These are phyloP conservation scores for Haliclona indistincta DNA, from an alignment of 37 sponge, comb jelly and placozoan genomes.

Conservation along the genomic window DNA sequence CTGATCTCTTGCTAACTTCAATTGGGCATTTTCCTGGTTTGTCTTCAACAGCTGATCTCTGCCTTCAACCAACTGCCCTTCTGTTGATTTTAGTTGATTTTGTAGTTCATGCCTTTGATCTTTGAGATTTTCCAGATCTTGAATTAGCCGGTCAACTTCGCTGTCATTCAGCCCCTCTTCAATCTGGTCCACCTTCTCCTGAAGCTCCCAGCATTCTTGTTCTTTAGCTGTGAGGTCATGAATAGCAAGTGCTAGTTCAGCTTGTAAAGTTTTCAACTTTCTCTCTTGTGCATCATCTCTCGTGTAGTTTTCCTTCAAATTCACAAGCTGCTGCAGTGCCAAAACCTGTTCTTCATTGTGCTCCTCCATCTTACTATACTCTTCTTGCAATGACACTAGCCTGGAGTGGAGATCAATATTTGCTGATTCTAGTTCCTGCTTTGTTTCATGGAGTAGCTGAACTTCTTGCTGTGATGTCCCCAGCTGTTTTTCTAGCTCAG, in stretches of 20 bases:
- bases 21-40: not conserved
- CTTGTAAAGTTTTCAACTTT: not conserved
- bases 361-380: not conserved
- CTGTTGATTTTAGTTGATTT: too few species aligned
- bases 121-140: constrained; percentile 3
- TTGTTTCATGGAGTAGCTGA: not conserved
- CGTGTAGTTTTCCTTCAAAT: not conserved
- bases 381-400: not conserved
- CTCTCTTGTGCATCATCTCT: too few species aligned
- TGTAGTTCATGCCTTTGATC: too few species aligned
- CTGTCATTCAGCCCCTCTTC: not conserved
- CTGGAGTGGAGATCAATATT: not conserved
- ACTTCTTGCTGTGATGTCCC: not conserved
- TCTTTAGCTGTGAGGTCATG: not conserved
- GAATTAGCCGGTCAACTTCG: constrained; percentile 4
- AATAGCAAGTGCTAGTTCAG: not conserved
- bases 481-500: not conserved
- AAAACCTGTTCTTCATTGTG: not conserved
- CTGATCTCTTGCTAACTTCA: not conserved
- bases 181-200: not conserved
- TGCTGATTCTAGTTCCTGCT: not conserved
- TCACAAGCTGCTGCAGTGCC: not conserved
- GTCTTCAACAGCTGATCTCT: not conserved
- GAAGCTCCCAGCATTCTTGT: not conserved
- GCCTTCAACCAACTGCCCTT: too few species aligned